phyloP scores from a whole-genome alignment of 2,888 invertebrate genomes.

The Agrochola litura region DNA sequence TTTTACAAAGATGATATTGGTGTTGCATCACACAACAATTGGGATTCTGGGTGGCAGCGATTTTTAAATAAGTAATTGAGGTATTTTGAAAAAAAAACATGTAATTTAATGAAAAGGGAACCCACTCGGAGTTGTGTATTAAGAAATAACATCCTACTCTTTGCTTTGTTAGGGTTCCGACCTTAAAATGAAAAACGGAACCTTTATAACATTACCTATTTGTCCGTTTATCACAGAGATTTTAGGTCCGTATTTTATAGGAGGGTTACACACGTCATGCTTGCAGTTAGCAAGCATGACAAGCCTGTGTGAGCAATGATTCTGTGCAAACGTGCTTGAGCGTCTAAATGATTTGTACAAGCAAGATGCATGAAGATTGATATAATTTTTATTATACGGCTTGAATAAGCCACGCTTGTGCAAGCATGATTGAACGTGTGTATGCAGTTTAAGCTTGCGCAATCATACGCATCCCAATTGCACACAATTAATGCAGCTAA shows the following conservation, averaged over 20 bases:
- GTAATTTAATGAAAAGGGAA: constrained; percentile 7
- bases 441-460: too few relatives aligned
- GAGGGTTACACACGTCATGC: too few relatives aligned
- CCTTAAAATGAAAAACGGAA: not conserved
- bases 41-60: constrained; percentile 17
- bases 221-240: not conserved
- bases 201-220: not conserved
- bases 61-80: constrained; percentile 15
- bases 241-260: not conserved
- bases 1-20: constrained; percentile 26
- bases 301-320: too few relatives aligned
- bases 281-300: too few relatives aligned
- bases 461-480: too few relatives aligned
- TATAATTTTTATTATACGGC: too few relatives aligned
- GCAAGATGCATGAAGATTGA: too few relatives aligned
- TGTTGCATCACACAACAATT: constrained; percentile 27
- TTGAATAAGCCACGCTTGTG: too few relatives aligned
- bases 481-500: too few relatives aligned
- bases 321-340: too few relatives aligned
- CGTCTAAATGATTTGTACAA: too few relatives aligned
- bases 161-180: not conserved
- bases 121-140: not conserved
- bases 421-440: too few relatives aligned
- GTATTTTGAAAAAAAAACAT: constrained; percentile 8
- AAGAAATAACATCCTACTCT: constrained; percentile 5